phyloP scores from a whole-genome alignment of 2,113 vertebrate species.

The Carettochelys insculpta region DNA sequence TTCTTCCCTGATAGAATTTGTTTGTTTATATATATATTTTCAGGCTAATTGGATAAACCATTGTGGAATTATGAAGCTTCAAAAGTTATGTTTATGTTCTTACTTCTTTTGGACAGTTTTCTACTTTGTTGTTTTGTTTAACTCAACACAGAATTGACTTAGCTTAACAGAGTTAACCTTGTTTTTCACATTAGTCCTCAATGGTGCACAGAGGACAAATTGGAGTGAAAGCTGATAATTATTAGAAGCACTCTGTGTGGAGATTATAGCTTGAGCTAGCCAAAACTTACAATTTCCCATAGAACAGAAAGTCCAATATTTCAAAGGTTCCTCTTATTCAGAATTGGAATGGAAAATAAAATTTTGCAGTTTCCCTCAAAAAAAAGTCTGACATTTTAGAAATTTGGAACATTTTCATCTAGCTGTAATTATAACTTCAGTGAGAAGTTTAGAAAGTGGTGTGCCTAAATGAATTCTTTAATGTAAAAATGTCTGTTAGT shows the following conservation, averaged over 20 bases:
- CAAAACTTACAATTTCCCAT: not conserved
- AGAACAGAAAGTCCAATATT: not conserved
- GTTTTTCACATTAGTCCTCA: conserved; percentile 42
- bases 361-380: not conserved
- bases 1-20: not conserved
- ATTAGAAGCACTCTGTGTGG: not conserved
- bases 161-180: conserved; percentile 25
- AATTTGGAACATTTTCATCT: not conserved
- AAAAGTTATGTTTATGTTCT: not conserved
- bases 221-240: not conserved
- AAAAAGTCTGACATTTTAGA: not conserved
- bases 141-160: conserved; percentile 37
- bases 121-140: conserved; percentile 45
- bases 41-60: conserved; percentile 21
- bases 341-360: not conserved
- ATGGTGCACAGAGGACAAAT: not conserved
- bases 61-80: not conserved
- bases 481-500: too few species aligned
- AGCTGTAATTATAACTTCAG: conserved; percentile 6
- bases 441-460: not conserved
- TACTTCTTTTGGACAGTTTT: conserved; percentile 13
- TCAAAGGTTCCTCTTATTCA: not conserved
- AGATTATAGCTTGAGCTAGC: not conserved
- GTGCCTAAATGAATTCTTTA: too few species aligned
- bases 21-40: not conserved